Percentiles rank a stretch among this genome's conserved stretches.
These are phyloP conservation scores for Manis crassicaudata DNA, from an alignment of 2,797 vertebrate species.

Conservation along the genomic window DNA sequence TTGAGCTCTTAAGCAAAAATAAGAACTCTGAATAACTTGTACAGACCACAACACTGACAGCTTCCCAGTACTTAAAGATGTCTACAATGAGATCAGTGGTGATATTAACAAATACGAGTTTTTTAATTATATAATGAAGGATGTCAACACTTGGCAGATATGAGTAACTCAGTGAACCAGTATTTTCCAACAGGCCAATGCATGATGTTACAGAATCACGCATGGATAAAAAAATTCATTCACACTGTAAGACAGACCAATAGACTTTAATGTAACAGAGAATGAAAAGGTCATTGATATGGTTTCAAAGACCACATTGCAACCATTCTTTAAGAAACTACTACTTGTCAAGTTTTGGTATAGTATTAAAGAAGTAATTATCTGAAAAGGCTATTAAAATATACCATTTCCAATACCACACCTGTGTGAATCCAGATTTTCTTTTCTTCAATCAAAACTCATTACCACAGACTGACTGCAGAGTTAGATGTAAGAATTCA, in stretches of 20 bases:
- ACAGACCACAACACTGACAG: not conserved
- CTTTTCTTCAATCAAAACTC: conserved; percentile 10
- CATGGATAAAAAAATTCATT: conserved; percentile 5
- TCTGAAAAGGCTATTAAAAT: conserved; percentile 32
- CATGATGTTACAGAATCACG: conserved; percentile 1
- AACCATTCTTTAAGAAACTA: conserved; percentile 27
- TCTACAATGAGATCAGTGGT: not conserved
- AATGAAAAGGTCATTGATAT: not conserved
- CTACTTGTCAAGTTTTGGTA: conserved; percentile 2
- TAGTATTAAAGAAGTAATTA: conserved; percentile 4
- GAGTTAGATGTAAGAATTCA: conserved; percentile 17
- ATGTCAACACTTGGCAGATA: conserved; percentile 10
- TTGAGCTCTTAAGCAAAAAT: conserved; percentile 29
- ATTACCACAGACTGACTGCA: not conserved
- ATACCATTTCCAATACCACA: not conserved
- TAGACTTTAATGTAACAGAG: not conserved
- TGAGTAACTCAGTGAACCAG: not conserved
- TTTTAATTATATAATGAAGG: not conserved
- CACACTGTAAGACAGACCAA: not conserved
- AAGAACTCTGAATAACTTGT: conserved; percentile 31
- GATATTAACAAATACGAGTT: conserved; percentile 21
- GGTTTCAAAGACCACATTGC: conserved; percentile 47
- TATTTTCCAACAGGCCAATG: not conserved
- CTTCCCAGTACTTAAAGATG: not conserved
- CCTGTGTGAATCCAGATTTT: not conserved